Evolutionary conservation across 30 jellyfish, hydroid and myxozoan genomes (phyloP).

Genomic region (Pseudorhiza aurosa): DNA sequence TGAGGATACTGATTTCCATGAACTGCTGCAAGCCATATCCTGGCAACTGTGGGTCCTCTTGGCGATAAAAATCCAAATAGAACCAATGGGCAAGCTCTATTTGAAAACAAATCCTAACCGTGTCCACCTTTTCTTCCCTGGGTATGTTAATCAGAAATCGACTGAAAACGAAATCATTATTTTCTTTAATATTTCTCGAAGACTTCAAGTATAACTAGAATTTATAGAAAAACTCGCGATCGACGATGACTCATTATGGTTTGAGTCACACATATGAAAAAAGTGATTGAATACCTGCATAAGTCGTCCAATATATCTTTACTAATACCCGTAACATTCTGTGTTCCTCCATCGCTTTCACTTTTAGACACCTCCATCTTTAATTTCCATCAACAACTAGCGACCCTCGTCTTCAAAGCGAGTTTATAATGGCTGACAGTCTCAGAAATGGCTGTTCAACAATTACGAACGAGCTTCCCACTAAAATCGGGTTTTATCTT

Average conservation of each 20-base stretch:
- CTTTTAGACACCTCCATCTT: no score
- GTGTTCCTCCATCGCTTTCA: not conserved
- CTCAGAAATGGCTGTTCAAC: no score
- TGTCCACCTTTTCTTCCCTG: constrained; percentile 81
- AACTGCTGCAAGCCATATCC: constrained; percentile 84
- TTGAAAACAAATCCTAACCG: constrained; percentile 94
- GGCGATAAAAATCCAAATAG: constrained; percentile 91
- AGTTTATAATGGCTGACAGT: not conserved
- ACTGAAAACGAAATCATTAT: constrained; percentile 34
- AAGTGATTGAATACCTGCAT: constrained; percentile 90
- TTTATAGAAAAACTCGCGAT: no score
- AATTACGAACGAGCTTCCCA: no score
- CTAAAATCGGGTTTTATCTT: not conserved
- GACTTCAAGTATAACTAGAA: no score
- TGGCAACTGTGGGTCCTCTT: constrained; percentile 86
- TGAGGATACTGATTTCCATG: constrained; percentile 85
- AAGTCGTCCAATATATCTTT: constrained; percentile 85
- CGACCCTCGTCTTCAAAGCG: not conserved
- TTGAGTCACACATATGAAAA: no score
- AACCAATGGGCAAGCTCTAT: constrained; percentile 99
- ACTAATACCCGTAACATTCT: constrained; percentile 43
- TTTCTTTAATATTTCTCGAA: no score
- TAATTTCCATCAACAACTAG: constrained; percentile 1
- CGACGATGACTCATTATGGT: no score
- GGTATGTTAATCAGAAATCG: constrained; percentile 96